Base-by-base conservation (phyloP, 1,140 invertebrate species). In the Papilio machaon region DNA sequence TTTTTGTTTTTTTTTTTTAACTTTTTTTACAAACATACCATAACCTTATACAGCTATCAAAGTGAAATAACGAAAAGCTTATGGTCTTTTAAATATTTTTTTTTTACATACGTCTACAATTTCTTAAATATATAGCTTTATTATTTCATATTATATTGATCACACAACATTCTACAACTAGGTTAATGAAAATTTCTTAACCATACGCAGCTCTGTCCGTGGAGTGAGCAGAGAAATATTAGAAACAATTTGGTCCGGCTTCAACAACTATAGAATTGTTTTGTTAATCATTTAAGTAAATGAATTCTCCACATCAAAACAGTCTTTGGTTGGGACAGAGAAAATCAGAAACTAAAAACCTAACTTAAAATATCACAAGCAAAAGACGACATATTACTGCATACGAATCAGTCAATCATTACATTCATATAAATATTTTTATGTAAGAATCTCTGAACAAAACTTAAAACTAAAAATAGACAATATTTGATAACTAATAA, bases 251-350 rank as follows among this genome's bases (percentile, higher is more conserved):
- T 93, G 92, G 92, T 93, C 91, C 92, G 91, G 89, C 87, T 92
- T 89, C 91, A 92, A 93, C 90, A 91, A 92, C 78, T 86, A 67
- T 82, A 73, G 67, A 78, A 81, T 82, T 82, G 74, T 70, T 83
- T 83, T 89, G 86, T 90, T 91, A 89, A 86, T 88, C 85, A 87
- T 87, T 83, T n/a, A n/a, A n/a, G n/a, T 85, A 85, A 84, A 81
- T 84, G 84, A 89, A 89, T 91, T 90, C 84, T 88, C 86, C 86
- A 89, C 87, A 82, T 90, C 88, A 86, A 87, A 91, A 91, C 92
- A 94, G 91, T 94, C 93, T 94, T 94, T 94, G 92, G 93, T 94
- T 93, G 94, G 91, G 87, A 93, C 88, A 94, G 90, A 90, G 82
- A 90, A 92, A 86, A 90, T 87, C 82, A 83, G 88, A 90, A 86